phyloP scores from a whole-genome alignment of 1,140 invertebrate species.

The Euborellia annulipes region DNA sequence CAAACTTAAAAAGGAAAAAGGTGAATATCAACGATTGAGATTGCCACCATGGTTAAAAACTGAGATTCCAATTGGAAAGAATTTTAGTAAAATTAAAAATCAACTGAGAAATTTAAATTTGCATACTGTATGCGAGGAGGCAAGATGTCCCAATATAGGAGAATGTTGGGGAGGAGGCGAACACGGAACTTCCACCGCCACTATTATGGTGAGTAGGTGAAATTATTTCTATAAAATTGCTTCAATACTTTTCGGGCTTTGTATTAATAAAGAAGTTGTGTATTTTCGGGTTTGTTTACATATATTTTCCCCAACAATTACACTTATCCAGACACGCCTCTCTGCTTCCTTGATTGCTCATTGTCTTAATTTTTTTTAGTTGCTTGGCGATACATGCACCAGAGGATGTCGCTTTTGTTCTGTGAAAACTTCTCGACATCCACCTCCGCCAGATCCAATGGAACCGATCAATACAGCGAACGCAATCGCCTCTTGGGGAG shows the following conservation, averaged over 20 bases:
- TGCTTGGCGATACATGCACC: constrained; percentile 86
- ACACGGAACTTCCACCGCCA: constrained; percentile 73
- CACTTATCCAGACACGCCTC: too few species aligned
- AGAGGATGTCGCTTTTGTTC: constrained; percentile 94
- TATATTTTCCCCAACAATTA: not conserved
- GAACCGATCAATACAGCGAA: constrained; percentile 88
- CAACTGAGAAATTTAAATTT: constrained; percentile 78
- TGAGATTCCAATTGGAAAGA: constrained; percentile 78
- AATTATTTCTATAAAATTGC: not conserved
- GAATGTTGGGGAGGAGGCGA: constrained; percentile 97
- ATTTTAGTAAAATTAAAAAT: constrained; percentile 71
- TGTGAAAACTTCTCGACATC: constrained; percentile 88
- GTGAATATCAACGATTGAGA: constrained; percentile 61
- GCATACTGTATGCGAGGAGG: constrained; percentile 97
- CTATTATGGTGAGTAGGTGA: constrained; percentile 61
- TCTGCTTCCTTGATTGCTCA: too few species aligned
- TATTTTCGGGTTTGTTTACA: not conserved
- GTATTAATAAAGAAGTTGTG: not conserved
- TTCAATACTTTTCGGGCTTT: not conserved
- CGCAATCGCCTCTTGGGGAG: constrained; percentile 84
- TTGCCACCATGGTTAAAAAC: constrained; percentile 96
- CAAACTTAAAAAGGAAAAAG: constrained; percentile 69
- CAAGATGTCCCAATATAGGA: constrained; percentile 96
- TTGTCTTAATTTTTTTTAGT: constrained; percentile 38
- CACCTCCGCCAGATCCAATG: constrained; percentile 73